Conservation (phyloP, 2,888 invertebrate genomes). For the Oligia fasciuncula region DNA sequence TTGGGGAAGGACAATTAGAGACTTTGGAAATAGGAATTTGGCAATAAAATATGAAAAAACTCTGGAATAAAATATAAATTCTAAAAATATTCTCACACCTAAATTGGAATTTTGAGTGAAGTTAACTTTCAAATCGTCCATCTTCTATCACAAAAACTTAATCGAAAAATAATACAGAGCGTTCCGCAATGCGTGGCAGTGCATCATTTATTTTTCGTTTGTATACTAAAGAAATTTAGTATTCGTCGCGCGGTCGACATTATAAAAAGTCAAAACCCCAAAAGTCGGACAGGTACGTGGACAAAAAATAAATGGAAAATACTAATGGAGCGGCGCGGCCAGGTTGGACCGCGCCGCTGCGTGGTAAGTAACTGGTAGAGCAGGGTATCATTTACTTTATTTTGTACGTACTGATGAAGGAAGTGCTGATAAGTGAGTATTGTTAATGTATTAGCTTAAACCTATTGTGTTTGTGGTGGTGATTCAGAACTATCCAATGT, state of each 20-base stretch:
- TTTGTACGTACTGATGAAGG: slow-evolving; percentile 1
- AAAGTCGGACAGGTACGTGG: slow-evolving; percentile 89
- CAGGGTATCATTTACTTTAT: slow-evolving; percentile 30
- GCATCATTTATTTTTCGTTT: slow-evolving; percentile 87
- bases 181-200: slow-evolving; percentile 78
- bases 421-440: background rate
- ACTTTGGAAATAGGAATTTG: background rate
- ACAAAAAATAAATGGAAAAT: slow-evolving; percentile 90
- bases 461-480: background rate
- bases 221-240: slow-evolving; percentile 86
- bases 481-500: background rate
- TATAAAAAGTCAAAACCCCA: slow-evolving; percentile 88
- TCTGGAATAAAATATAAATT: background rate
- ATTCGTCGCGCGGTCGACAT: slow-evolving; percentile 87
- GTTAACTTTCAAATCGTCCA: slow-evolving; percentile 19
- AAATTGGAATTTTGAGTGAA: slow-evolving; percentile 38
- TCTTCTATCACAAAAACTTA: slow-evolving; percentile 73
- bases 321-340: slow-evolving; percentile 88
- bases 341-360: slow-evolving; percentile 79
- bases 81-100: slow-evolving; percentile 10
- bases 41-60: background rate
- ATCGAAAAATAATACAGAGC: slow-evolving; percentile 83
- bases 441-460: background rate
- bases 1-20: no score
- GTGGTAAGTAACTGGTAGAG: slow-evolving; percentile 76